Conservation (phyloP, 2,888 invertebrate genomes). For the Sylvicola cinctus region DNA sequence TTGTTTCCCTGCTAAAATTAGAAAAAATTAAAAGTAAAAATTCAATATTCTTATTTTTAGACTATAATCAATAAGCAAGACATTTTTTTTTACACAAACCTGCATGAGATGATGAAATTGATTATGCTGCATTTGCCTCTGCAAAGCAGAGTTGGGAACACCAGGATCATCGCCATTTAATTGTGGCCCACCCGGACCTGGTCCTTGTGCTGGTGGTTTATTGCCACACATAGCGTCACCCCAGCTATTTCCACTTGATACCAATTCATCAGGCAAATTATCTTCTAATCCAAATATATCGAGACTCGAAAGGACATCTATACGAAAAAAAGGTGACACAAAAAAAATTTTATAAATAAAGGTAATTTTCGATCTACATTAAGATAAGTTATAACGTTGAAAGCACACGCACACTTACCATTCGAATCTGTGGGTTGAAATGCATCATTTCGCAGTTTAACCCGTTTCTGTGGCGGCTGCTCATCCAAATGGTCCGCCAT, state of each 20-base stretch:
- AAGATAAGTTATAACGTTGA: not conserved
- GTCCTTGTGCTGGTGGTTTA: conserved; percentile 66
- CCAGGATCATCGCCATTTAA: conserved; percentile 44
- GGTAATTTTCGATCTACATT: not conserved
- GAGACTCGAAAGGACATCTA: conserved; percentile 65
- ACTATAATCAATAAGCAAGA: not conserved
- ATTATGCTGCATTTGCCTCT: conserved; percentile 28
- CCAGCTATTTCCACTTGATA: conserved; percentile 50
- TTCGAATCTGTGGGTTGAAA: not conserved
- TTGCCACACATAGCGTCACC: conserved; percentile 42
- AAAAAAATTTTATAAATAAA: conserved; percentile 2
- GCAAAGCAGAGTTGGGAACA: conserved; percentile 10
- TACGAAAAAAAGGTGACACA: too few species aligned
- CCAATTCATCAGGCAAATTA: conserved; percentile 78
- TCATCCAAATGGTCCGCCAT: conserved; percentile 95
- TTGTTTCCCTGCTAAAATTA: not conserved
- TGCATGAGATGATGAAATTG: conserved; percentile 47
- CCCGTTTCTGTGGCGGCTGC: conserved; percentile 92
- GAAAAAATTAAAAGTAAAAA: not conserved
- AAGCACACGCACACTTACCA: conserved; percentile 1
- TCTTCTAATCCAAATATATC: conserved; percentile 81
- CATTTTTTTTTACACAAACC: not conserved
- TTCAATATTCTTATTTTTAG: conserved; percentile 1
- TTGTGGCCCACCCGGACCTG: conserved; percentile 54
- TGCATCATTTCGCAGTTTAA: conserved; percentile 50